Base-by-base conservation (phyloP, 2,797 vertebrate genomes). In the Siniperca undulata region DNA sequence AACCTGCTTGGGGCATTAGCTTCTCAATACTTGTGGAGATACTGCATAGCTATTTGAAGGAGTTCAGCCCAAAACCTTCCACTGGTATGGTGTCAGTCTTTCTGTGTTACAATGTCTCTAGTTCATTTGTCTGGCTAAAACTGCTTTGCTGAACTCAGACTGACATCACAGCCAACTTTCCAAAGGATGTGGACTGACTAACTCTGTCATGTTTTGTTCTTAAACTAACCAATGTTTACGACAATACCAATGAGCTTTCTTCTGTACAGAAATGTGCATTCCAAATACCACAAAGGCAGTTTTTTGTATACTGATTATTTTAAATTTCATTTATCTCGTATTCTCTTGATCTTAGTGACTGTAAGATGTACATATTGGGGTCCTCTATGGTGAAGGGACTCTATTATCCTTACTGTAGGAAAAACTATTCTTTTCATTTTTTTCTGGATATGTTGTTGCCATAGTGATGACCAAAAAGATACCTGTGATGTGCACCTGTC, bases 231-330 rank as follows among this genome's bases (percentile, higher is more conserved):
- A 95, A 96, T 96, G 95, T 96, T 96, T 94, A 96, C 96, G 94
- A 96, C 95, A 96, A 96, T 95, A 96, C 96, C 96, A 97, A 97
- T 96, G 95, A 96, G 95, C 95, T 96, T 96, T 96, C 93, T 94
- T 95, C 96, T 95, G 95, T 96, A 95, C 96, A 96, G 93, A 95
- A 96, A 97, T 95, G 95, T 96, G 97, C 97, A 94, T 95, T 97
- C 94, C 95, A 96, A 97, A 97, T 96, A 96, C 94, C 87, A 96
- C 95, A 91, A 92, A 94, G 92, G 93, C 94, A 94, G 93, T 95
- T 95, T 90, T 94, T 95, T 95, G 83, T 93, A 94, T 86, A 87
- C 89, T 76, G 84, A 92, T 93, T 89, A 88, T 86, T 92, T 92
- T 85, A 24, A 78, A 62, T 88, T 92, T 91, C 12, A 89, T 91